Percentiles rank a stretch among this genome's conserved stretches.
These are phyloP conservation scores for Alca torda DNA, from an alignment of 2,797 vertebrate species.

Conservation along the genomic window DNA sequence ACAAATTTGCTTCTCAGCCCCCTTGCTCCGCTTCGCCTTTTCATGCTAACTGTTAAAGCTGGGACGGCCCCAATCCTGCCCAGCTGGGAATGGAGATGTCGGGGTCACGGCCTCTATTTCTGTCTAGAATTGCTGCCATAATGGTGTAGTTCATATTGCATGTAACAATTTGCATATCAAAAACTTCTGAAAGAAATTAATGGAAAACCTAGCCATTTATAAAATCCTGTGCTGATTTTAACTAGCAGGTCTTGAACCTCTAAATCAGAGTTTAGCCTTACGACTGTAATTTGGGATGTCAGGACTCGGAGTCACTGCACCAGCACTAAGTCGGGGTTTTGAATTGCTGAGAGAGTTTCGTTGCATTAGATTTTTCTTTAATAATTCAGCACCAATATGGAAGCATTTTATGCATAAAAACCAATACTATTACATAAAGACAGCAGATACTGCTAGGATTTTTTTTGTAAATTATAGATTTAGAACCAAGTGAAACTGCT, in stretches of 20 bases:
- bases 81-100: background rate
- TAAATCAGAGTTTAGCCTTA: background rate
- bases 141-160: background rate
- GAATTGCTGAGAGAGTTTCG: background rate
- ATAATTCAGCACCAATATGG: background rate
- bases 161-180: conserved; percentile 48
- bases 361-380: background rate
- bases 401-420: background rate
- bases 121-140: background rate
- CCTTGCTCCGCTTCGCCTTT: background rate
- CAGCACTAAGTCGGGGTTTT: background rate
- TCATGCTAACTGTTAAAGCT: background rate
- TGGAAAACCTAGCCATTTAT: background rate
- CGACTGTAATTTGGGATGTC: background rate
- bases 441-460: background rate
- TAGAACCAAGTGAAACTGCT: background rate
- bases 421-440: background rate
- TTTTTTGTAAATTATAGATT: background rate
- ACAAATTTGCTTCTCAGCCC: background rate
- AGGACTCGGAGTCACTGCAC: background rate
- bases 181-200: conserved; percentile 16
- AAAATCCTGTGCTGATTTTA: conserved; percentile 32
- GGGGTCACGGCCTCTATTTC: background rate
- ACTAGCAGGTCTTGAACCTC: conserved; percentile 32
- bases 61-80: background rate